Evolutionary conservation across 2,113 vertebrate species (phyloP).

Genomic region (Puffinus mauretanicus): DNA sequence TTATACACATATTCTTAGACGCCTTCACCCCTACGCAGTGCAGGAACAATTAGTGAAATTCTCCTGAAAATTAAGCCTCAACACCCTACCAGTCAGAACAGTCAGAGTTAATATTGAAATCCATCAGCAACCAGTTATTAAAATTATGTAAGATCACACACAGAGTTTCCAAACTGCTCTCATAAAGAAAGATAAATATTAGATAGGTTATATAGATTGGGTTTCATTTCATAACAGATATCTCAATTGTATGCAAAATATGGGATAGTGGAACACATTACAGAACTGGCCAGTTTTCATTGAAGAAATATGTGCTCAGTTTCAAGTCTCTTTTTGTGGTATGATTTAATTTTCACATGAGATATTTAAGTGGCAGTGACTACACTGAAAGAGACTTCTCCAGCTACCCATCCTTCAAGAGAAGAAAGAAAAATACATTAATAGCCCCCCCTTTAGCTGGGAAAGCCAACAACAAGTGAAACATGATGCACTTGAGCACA

Average conservation of each 20-base stretch:
- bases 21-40: conserved; percentile 19
- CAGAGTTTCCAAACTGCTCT: conserved; percentile 53
- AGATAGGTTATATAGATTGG: conserved; percentile 20
- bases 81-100: conserved; percentile 13
- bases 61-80: conserved; percentile 43
- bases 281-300: not conserved
- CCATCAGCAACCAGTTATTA: conserved; percentile 62
- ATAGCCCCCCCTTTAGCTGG: not conserved
- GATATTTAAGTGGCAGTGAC: not conserved
- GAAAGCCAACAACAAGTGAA: not conserved
- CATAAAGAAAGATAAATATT: conserved; percentile 51
- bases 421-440: not conserved
- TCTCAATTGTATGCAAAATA: conserved; percentile 48
- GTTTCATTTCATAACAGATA: conserved; percentile 36
- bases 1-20: conserved; percentile 40
- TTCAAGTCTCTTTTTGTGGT: not conserved
- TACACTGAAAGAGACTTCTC: not conserved
- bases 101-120: conserved; percentile 42
- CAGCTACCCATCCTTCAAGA: not conserved
- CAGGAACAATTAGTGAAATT: conserved; percentile 30
- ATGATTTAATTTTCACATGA: conserved; percentile 4
- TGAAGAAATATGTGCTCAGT: not conserved
- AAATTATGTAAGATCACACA: conserved; percentile 60
- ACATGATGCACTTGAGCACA: not conserved
- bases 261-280: conserved; percentile 5